Percentiles rank a stretch among this genome's conserved stretches.
Conservation (phyloP, 2,113 vertebrate genomes). For the Nycticebus coucang region DNA sequence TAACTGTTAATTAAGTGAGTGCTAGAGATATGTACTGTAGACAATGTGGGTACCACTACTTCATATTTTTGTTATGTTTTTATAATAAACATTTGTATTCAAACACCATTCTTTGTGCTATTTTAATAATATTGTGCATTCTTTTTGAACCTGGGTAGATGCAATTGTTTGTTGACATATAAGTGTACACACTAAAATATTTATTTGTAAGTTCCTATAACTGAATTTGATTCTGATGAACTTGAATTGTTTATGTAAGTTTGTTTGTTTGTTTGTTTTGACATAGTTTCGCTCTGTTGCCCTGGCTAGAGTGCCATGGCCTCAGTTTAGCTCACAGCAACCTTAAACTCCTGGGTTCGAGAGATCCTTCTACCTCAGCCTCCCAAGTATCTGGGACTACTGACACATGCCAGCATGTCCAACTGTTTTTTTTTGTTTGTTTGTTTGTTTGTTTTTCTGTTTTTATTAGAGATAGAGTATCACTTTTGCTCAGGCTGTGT, state of each 20-base stretch:
- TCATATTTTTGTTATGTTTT: neutral
- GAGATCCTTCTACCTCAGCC: no score
- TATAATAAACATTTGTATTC: neutral
- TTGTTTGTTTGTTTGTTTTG: no score
- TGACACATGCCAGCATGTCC: no score
- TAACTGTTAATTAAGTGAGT: conserved; percentile 23
- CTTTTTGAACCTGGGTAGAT: neutral
- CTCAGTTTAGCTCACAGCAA: no score
- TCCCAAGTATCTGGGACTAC: no score
- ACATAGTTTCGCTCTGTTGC: no score
- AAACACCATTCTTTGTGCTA: conserved; percentile 3
- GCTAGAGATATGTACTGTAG: neutral
- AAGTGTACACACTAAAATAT: neutral
- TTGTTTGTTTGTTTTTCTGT: no score
- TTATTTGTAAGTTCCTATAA: conserved; percentile 21
- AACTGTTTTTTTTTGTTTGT: no score
- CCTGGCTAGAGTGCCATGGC: no score
- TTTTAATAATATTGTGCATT: conserved; percentile 5
- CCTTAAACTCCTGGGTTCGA: no score
- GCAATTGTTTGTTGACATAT: conserved; percentile 15
- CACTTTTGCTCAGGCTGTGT: neutral
- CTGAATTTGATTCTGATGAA: neutral
- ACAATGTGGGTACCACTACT: neutral
- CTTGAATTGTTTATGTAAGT: conserved; percentile 26
- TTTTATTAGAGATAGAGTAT: neutral